Evolutionary conservation across 1,140 invertebrate genomes (phyloP), one percentile per base, ranked within the genome.

Genomic region (Heliconius hermathena): DNA sequence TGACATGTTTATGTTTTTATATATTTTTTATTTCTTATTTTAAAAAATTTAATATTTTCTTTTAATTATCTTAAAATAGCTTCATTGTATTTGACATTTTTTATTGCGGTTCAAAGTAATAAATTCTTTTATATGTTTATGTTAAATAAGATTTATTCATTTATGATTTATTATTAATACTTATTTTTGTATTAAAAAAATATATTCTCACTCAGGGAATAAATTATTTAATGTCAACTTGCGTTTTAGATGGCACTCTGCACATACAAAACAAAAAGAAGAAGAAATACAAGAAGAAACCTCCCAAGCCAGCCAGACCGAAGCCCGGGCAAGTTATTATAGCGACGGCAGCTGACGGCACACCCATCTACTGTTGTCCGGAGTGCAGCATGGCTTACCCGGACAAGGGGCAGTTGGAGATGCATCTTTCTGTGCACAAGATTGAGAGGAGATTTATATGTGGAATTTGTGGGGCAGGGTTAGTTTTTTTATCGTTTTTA

Each of bases 361-460:
- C 96, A 1, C 96, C 96, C 0, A 87, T 97, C 0, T 97, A 96
- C 89, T 97, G 97, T 89, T 97, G 97, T 88, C 97, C 97, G 0
- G 96, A 97, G 88, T 97, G 97, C 85, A 96, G 97, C 87, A 96
- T 97, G 96, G 96, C 97, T 0, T 97, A 97, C 89, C 96, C 97
- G 0, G 97, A 97, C 78, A 97, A 97, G 85, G 97, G 97, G 80
- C 94, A 97, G 71, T 91, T 97, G 1, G 97, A 98, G 86, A 96
- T 97, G 83, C 97, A 98, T 93, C 91, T 97, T 11, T 95, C 96
- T 9, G 96, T 96, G 11, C 97, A 97, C 86, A 97, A 97, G 89
- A 97, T 97, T 70, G 97, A 97, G 87, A 95, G 97, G 85, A 94
- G 97, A 79, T 96, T 95, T 82, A 96, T 96, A 54, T 96, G 96